These are phyloP conservation scores for Erethizon dorsatum DNA, from an alignment of 2,797 vertebrate species.

Conservation along the genomic window DNA sequence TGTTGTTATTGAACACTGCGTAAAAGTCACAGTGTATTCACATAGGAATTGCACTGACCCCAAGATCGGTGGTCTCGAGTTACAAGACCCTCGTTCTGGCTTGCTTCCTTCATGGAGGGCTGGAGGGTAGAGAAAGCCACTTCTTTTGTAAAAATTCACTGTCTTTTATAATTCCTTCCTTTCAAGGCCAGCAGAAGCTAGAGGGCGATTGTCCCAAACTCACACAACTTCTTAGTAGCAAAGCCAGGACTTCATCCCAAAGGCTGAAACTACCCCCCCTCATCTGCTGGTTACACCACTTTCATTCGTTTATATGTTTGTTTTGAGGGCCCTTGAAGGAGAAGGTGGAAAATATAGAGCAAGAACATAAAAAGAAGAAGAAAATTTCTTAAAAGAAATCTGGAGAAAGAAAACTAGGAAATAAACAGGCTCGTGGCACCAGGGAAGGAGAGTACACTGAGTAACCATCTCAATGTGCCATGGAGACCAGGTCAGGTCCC, in stretches of 20 bases:
- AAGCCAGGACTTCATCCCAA: not conserved
- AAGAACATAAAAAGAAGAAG: not conserved
- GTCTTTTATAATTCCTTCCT: not conserved
- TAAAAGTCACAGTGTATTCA: not conserved
- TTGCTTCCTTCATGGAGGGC: not conserved
- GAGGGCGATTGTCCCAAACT: not conserved
- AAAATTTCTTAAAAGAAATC: not conserved
- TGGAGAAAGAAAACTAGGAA: not conserved
- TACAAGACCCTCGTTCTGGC: conserved; percentile 6
- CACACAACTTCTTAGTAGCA: not conserved
- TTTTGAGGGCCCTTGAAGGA: not conserved
- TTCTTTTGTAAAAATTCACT: not conserved
- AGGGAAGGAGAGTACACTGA: not conserved
- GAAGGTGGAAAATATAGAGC: not conserved
- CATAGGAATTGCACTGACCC: conserved; percentile 21
- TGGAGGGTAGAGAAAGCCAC: not conserved
- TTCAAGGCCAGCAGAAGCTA: not conserved
- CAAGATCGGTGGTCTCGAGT: not conserved
- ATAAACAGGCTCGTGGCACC: not conserved
- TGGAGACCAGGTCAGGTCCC: not conserved
- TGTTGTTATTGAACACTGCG: not conserved
- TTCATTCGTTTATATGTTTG: not conserved
- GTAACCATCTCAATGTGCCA: not conserved
- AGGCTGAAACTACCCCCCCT: not conserved
- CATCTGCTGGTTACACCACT: not conserved